Percentiles rank a stretch among this genome's conserved stretches.
phyloP scores from a whole-genome alignment of 2,797 vertebrate genomes.

The Lagorchestes hirsutus region DNA sequence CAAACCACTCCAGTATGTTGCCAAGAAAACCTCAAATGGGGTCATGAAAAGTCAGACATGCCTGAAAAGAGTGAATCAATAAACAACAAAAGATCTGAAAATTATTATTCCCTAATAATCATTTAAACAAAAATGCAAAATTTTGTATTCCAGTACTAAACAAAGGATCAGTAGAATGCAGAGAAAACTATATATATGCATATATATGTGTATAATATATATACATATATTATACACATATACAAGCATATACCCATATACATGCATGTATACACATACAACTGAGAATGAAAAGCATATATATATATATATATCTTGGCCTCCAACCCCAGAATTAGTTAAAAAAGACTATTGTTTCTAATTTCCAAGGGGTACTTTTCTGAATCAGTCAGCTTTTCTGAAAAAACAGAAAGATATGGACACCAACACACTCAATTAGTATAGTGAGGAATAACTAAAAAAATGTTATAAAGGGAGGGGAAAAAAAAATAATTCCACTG shows the following conservation, averaged over 20 bases:
- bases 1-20: too few relatives aligned
- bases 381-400: neutral
- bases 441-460: constrained; percentile 39
- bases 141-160: neutral
- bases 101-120: constrained; percentile 22
- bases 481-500: constrained; percentile 16
- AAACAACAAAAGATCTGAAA: neutral
- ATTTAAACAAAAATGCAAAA: constrained; percentile 36
- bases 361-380: neutral
- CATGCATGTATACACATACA: neutral
- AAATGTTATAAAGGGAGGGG: constrained; percentile 35
- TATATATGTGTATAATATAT: neutral
- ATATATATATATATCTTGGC: neutral
- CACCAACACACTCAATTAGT: constrained; percentile 18
- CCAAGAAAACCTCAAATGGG: too few relatives aligned
- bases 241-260: neutral
- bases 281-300: constrained; percentile 52
- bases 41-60: too few relatives aligned
- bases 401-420: neutral
- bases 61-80: too few relatives aligned
- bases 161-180: neutral
- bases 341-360: constrained; percentile 46
- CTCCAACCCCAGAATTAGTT: constrained; percentile 23
- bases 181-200: neutral
- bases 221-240: too few relatives aligned